Evolutionary conservation across 2,113 vertebrate species (phyloP).

Genomic region (Aplodontia rufa): DNA sequence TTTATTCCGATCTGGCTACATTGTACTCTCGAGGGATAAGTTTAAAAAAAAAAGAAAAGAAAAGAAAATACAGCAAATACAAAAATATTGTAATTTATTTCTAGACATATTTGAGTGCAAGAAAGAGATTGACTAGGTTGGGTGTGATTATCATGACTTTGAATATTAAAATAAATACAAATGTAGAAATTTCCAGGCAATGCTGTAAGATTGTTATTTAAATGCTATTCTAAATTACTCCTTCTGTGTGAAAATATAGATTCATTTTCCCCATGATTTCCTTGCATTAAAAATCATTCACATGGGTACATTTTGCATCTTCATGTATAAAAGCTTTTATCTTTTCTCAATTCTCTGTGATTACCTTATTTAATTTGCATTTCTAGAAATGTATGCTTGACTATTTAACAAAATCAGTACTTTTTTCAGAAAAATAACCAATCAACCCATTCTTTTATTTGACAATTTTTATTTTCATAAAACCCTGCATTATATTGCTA

Average conservation of each 20-base stretch:
- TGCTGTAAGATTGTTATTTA: not conserved
- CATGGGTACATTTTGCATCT: not conserved
- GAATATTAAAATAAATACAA: not conserved
- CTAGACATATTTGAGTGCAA: not conserved
- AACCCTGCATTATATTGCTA: not conserved
- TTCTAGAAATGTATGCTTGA: not conserved
- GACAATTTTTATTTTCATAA: constrained; percentile 6
- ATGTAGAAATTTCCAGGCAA: not conserved
- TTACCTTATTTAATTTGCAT: not conserved
- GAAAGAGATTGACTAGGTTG: not conserved
- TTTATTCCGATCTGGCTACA: not conserved
- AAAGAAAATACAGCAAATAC: not conserved
- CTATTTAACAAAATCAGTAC: not conserved
- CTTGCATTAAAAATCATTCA: constrained; percentile 10
- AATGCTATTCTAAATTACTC: not conserved
- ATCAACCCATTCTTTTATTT: not conserved
- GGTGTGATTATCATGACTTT: not conserved
- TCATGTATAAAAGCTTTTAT: not conserved
- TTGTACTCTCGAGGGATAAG: not conserved
- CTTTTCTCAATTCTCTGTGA: not conserved
- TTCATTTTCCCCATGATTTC: not conserved
- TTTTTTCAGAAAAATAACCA: not conserved
- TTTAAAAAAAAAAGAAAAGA: not conserved
- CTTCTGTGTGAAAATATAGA: not conserved
- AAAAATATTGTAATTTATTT: not conserved